Base-by-base conservation (phyloP, 2,113 vertebrate genomes). In the Neodon shergylaensis region DNA sequence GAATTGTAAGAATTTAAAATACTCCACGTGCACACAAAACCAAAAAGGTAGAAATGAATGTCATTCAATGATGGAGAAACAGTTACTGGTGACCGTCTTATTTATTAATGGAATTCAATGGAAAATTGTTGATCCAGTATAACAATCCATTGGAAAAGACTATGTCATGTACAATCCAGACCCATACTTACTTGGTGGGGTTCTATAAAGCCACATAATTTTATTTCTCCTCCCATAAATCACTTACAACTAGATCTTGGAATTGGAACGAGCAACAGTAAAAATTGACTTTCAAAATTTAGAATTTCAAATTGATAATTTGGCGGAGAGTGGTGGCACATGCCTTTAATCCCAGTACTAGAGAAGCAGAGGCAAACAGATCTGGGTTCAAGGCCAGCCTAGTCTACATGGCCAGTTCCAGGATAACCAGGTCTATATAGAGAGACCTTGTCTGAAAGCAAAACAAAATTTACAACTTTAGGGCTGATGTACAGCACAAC, bases 141-240 rank as follows among this genome's bases (percentile, higher is more conserved):
- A 76, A 90, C 90, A 94, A 90, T 92, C 79, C 36, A 83, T 73
- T 93, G 82, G 61, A 91, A 97, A 94, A 94, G 36, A 93, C 72
- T 77, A 72, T 72, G 86, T 90, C 52, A 88, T 31, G 90, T 94
- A 63, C 87, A 95, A 95, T 77, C 19, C 81, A 87, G 96, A 93
- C 49, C 63, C 70, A 49, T 28, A 85, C 82, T 63, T 78, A 76
- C 52, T 49, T 88, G 39, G 47, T 77, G 73, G 61, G 73, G 81
- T 85, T 31, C 91, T 85, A 78, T 86, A 83, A 95, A 94, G 65
- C 39, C 79, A 63, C 76, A 72, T 78, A 83, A 90, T 28, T 52
- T 72, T 89, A 61, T 78, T 89, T 83, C 52, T 92, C 39, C 81
- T 96, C 72, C 77, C 47, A 73, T 87, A 90, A 93, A 66, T 82